Evolutionary conservation across 2,888 invertebrate species (phyloP).

Genomic region (Acronicta alni): DNA sequence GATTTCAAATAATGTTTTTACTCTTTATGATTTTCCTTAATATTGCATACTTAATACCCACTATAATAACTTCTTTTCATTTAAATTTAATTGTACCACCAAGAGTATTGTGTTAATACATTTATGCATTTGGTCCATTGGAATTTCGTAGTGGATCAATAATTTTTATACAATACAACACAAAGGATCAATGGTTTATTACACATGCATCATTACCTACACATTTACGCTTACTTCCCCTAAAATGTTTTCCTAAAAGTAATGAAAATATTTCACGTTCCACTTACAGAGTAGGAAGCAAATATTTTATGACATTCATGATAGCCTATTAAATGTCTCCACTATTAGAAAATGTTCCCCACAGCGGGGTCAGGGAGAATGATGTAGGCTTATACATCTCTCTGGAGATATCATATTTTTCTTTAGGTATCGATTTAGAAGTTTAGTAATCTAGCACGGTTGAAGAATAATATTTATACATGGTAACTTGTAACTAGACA

Average conservation of each 20-base stretch:
- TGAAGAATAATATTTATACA: no score
- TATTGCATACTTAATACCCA: no score
- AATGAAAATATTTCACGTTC: conserved; percentile 21
- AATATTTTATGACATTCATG: conserved; percentile 44
- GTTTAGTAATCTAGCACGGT: not conserved
- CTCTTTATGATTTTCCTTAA: no score
- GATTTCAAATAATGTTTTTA: no score
- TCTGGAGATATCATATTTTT: not conserved
- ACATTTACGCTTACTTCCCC: not conserved
- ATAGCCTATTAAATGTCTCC: conserved; percentile 41
- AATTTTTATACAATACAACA: not conserved
- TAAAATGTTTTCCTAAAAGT: conserved; percentile 22
- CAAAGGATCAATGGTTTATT: not conserved
- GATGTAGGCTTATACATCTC: conserved; percentile 16
- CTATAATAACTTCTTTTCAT: no score
- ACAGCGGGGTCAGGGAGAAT: conserved; percentile 13
- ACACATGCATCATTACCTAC: not conserved
- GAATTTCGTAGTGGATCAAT: not conserved
- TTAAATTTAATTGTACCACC: no score
- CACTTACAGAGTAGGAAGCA: conserved; percentile 34
- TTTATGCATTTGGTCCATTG: no score
- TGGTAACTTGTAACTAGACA: no score
- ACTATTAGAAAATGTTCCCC: conserved; percentile 37
- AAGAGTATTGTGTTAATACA: no score
- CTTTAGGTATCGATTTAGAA: not conserved